Conservation (phyloP, 2,113 vertebrate species). For the Balaeniceps rex region DNA sequence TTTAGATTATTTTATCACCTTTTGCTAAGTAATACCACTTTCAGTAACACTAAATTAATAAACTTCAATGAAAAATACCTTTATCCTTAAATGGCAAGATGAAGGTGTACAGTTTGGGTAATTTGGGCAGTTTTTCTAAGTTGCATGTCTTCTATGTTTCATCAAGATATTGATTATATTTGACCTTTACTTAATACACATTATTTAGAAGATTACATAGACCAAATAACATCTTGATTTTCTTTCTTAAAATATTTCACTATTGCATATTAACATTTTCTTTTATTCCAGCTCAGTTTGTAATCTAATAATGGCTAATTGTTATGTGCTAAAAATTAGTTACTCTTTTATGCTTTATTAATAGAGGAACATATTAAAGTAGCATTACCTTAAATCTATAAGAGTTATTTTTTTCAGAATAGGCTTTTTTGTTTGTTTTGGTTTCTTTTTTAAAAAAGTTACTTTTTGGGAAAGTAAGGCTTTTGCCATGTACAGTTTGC, state of each 20-base stretch:
- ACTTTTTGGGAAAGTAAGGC: conserved; percentile 72
- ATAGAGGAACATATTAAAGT: conserved; percentile 64
- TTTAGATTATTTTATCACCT: conserved; percentile 52
- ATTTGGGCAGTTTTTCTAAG: conserved; percentile 57
- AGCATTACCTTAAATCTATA: conserved; percentile 58
- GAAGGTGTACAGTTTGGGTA: conserved; percentile 5
- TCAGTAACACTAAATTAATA: conserved; percentile 49
- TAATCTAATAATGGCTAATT: conserved; percentile 78
- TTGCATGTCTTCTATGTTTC: conserved; percentile 76
- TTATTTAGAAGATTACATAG: conserved; percentile 55
- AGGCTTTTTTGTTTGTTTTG: conserved; percentile 56
- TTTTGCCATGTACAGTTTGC: conserved; percentile 81
- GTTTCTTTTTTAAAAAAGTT: conserved; percentile 53
- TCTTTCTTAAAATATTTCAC: conserved; percentile 67
- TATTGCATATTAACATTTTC: conserved; percentile 79
- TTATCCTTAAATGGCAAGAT: conserved; percentile 8
- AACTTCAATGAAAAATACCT: conserved; percentile 11
- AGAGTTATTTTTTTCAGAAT: conserved; percentile 68
- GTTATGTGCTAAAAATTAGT: conserved; percentile 73
- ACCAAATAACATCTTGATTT: conserved; percentile 60
- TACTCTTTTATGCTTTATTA: conserved; percentile 76
- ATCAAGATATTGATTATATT: conserved; percentile 63
- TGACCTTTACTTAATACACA: conserved; percentile 24
- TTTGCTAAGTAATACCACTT: conserved; percentile 47
- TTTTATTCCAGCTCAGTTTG: conserved; percentile 77